Base-by-base conservation (phyloP, 30 jellyfish, hydroid and myxozoan species). In the Mastigias papua region DNA sequence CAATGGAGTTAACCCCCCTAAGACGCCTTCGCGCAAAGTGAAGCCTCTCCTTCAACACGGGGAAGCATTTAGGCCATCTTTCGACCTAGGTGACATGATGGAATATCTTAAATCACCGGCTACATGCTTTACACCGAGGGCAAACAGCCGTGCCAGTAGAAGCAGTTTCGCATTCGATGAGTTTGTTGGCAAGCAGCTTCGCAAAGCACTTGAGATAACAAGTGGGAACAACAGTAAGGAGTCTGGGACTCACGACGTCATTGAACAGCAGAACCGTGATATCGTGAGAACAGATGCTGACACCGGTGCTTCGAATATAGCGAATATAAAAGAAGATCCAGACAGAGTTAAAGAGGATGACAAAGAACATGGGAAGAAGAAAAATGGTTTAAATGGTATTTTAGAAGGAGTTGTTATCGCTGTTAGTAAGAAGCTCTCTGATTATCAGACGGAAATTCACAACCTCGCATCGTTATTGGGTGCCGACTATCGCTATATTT, bases 91-190 rank as follows among this genome's bases (percentile, higher is more conserved):
- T 27, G 98, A 90, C 60, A 89, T 96, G 64, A 68, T 86, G 89
- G 97, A 86, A 48, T 85, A 82, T 25, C 79, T 95, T 48, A 87
- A 78, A 63, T 95, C 99, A 9, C 99, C 99, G 0, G 97, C 97
- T 0, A n/a, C 89, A 0, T 72, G 78, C 34, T 67, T 79, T 23
- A 97, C 78, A 19, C 88, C 85, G 30, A 78, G 88, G 34, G 69
- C 86, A 33, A 82, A 88, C n/a, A 80, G 97, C 71, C 87, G 97
- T 16, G 87, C 34, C 21, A 89, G 97, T 71, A 64, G 91, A 15
- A 97, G 99, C n/a, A 90, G 96, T 62, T 89, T 93, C 68, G 97
- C 99, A 0, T 89, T 89, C 57, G 99, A 84, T 34, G 91, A 82
- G 31, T 94, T 89, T 48, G 86, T 94, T 73, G 96, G 93, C 42